Evolutionary conservation across 1,140 invertebrate species (phyloP).

Genomic region (Eciton burchellii): DNA sequence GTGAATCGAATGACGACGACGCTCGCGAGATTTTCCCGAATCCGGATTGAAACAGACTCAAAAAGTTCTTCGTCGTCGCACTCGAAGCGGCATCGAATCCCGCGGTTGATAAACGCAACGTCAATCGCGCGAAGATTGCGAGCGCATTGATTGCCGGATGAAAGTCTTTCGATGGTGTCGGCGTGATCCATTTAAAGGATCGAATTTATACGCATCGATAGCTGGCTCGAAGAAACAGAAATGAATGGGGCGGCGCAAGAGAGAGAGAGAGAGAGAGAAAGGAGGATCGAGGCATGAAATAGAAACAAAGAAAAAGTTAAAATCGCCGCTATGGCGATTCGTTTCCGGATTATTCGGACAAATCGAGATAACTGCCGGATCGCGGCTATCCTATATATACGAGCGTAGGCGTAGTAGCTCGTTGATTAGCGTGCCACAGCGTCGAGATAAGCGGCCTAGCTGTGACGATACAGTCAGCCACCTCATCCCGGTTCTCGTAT

Average conservation of each 20-base stretch:
- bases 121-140: neutral
- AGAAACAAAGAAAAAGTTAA: slow-evolving; percentile 68
- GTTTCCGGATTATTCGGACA: slow-evolving; percentile 76
- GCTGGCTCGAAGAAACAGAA: slow-evolving; percentile 38
- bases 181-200: slow-evolving; percentile 30
- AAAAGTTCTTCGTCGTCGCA: neutral
- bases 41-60: neutral
- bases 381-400: slow-evolving; percentile 66
- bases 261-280: neutral
- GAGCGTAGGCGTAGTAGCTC: slow-evolving; percentile 64
- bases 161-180: slow-evolving; percentile 5
- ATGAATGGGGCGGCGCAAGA: slow-evolving; percentile 26
- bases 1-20: neutral
- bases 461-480: slow-evolving; percentile 75
- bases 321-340: slow-evolving; percentile 62
- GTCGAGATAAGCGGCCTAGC: slow-evolving; percentile 77
- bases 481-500: slow-evolving; percentile 62
- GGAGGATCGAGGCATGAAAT: slow-evolving; percentile 49
- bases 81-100: neutral
- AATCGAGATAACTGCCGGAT: slow-evolving; percentile 76
- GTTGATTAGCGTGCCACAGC: slow-evolving; percentile 78
- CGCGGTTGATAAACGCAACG: neutral
- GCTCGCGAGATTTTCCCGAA: neutral
- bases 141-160: neutral
- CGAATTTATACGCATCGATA: slow-evolving; percentile 33